Conservation (phyloP, 30 jellyfish, hydroid and myxozoan genomes). For the Aurelia aurita complex sp. Pacific region DNA sequence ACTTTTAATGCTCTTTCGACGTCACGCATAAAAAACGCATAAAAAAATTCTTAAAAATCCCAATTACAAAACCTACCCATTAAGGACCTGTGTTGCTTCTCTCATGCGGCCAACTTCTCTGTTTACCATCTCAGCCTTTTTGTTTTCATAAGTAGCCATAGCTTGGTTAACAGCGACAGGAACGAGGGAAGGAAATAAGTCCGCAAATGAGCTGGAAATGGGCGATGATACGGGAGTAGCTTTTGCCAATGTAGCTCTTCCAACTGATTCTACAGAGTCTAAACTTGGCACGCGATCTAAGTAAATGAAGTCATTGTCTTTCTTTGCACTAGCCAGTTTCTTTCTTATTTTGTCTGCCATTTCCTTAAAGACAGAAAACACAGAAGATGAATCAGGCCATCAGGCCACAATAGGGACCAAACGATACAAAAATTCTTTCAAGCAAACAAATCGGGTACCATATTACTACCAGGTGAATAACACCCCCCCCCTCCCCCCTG, state of each 20-base stretch:
- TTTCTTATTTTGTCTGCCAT: constrained; percentile 74
- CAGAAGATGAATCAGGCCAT: background rate
- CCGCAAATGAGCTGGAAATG: constrained; percentile 77
- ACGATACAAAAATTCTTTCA: too few relatives aligned
- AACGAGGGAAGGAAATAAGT: constrained; percentile 81
- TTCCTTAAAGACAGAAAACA: constrained; percentile 44
- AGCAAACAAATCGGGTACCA: too few relatives aligned
- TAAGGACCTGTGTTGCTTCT: constrained; percentile 92
- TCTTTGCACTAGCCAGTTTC: constrained; percentile 69
- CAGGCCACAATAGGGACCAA: too few relatives aligned
- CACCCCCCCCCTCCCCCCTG: too few relatives aligned
- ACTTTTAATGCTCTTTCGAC: too few relatives aligned
- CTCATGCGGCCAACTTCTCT: constrained; percentile 89
- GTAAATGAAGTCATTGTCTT: constrained; percentile 94
- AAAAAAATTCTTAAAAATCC: too few relatives aligned
- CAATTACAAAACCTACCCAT: constrained; percentile 67
- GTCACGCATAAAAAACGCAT: too few relatives aligned
- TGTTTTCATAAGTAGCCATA: constrained; percentile 78
- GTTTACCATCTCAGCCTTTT: constrained; percentile 87
- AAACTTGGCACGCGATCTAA: constrained; percentile 78
- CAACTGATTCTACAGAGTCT: constrained; percentile 83
- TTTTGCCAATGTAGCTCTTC: constrained; percentile 90
- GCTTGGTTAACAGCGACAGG: constrained; percentile 95
- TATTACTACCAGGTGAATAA: too few relatives aligned
- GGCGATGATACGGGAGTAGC: constrained; percentile 73